phyloP scores from a whole-genome alignment of 2,797 vertebrate species.

The Apogon hyalosoma region DNA sequence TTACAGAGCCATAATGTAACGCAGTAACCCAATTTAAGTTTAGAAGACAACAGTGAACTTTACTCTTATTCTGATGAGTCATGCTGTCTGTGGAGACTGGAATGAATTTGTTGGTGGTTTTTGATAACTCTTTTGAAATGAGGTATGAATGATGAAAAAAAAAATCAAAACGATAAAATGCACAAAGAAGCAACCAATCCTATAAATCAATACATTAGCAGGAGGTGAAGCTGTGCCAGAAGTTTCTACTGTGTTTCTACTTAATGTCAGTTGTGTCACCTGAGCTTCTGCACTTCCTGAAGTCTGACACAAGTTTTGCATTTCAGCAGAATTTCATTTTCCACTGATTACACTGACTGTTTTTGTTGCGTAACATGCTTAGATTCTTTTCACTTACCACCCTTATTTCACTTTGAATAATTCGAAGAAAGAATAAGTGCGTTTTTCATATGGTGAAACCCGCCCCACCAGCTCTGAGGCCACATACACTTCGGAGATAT shows the following conservation, averaged over 20 bases:
- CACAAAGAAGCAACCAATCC: too few species aligned
- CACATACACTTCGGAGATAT: conserved; percentile 1
- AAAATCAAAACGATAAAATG: too few species aligned
- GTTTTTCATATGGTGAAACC: neutral
- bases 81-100: too few species aligned
- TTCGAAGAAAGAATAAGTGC: neutral
- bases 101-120: too few species aligned
- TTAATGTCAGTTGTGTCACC: neutral
- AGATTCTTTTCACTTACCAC: conserved; percentile 21
- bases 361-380: conserved; percentile 60
- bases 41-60: too few species aligned
- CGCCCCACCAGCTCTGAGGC: conserved; percentile 6
- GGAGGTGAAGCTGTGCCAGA: too few species aligned
- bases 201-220: too few species aligned
- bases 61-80: too few species aligned
- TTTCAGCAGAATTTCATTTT: conserved; percentile 46
- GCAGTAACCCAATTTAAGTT: too few species aligned
- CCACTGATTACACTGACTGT: conserved; percentile 63
- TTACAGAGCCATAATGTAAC: too few species aligned
- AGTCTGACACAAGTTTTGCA: conserved; percentile 32
- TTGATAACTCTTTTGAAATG: too few species aligned
- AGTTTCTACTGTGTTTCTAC: neutral
- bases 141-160: too few species aligned
- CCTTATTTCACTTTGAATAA: conserved; percentile 17
- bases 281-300: conserved; percentile 23